Evolutionary conservation across 2,888 invertebrate species (phyloP), one percentile per base, ranked within the genome.

Genomic region (Blera fallax): DNA sequence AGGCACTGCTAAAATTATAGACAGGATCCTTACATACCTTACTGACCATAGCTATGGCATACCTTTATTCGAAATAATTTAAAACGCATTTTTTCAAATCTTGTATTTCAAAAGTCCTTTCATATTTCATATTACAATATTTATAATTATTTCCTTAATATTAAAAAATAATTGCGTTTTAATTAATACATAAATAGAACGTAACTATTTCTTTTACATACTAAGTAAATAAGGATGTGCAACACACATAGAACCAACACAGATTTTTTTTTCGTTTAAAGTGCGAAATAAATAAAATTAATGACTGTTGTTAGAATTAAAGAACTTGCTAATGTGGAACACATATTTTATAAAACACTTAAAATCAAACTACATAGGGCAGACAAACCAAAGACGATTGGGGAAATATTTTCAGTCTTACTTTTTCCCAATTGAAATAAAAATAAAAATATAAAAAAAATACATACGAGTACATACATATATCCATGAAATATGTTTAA

Each of bases 101-200:
- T 81, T 85, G 85, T 85, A 85, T 85, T 85, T 85, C 81, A 85
- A 85, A 85, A 85, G 60, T 85, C 72, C 58, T 81, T 77, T 76
- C 70, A 76, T 79, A 72, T 65, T 70, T 64, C 80, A 76, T 72
- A 50, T 76, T 80, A 85, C 85, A 81, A 81, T 84, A 62, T 64
- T 58, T 52, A 69, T 69, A 70, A 65, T 79, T 79, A 79, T 74
- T 67, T 48, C 70, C 76, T 85, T 85, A 84, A 64, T 40, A 43
- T 70, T 84, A 64, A 29, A 60, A 74, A 60, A 62, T 54, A 79
- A 62, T 40, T 65, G 16, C 14, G 7, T 21, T 27, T 54, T 34
- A 72, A 62, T 76, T n/a, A 76, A 64, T 58, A 70, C 56, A 65
- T 74, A 80, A 52, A 34, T 74, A 54, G 50, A 82, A 80, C 48